Evolutionary conservation across 2,888 invertebrate genomes (phyloP).

Genomic region (Folsomia manolachei): DNA sequence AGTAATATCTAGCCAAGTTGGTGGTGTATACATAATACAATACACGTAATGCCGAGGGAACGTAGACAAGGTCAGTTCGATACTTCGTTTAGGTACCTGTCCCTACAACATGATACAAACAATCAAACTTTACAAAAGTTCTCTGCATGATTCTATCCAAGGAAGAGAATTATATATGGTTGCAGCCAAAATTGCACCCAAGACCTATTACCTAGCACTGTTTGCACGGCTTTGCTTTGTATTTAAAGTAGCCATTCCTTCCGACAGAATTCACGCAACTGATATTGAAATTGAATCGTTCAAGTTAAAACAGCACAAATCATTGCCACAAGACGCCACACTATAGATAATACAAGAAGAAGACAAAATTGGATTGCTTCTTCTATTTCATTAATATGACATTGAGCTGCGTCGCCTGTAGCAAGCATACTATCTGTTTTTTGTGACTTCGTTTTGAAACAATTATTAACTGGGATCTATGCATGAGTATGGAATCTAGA

Average conservation of each 20-base stretch:
- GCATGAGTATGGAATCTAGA: not conserved
- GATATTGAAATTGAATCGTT: not conserved
- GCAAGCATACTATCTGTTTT: not conserved
- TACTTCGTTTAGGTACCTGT: slow-evolving; percentile 27
- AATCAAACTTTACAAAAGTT: not conserved
- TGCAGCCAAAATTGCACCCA: not conserved
- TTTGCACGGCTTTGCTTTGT: not conserved
- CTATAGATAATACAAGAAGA: too few relatives aligned
- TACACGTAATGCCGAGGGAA: not conserved
- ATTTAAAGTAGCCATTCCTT: not conserved
- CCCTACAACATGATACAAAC: not conserved
- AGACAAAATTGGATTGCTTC: not conserved
- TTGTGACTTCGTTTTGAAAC: too few relatives aligned
- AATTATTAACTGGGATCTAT: not conserved
- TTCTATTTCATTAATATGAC: not conserved
- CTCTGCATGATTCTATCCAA: not conserved
- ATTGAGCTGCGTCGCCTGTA: not conserved
- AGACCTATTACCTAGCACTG: not conserved
- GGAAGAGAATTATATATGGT: not conserved
- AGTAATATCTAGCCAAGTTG: not conserved
- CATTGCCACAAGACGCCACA: too few relatives aligned
- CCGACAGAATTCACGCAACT: not conserved
- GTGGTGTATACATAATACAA: not conserved
- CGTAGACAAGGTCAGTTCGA: slow-evolving; percentile 47
- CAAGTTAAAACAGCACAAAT: not conserved